Conservation (phyloP, 1,140 invertebrate species). For the Euwallacea similis region DNA sequence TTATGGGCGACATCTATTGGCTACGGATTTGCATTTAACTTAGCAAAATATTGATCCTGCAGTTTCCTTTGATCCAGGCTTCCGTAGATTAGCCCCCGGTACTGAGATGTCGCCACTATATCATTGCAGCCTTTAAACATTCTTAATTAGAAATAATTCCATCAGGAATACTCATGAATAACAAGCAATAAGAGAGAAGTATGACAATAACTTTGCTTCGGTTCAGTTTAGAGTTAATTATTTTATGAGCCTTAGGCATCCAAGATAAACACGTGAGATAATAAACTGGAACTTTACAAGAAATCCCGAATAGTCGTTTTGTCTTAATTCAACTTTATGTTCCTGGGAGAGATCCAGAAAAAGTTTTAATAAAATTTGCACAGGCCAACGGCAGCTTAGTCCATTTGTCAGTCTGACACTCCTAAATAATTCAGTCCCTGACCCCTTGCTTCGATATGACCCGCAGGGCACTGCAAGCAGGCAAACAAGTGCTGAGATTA, state of each 20-base stretch:
- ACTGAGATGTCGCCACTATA: no score
- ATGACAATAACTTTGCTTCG: not conserved
- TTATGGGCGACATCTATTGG: no score
- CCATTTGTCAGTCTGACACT: slow-evolving; percentile 25
- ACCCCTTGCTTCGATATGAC: not conserved
- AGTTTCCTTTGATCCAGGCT: no score
- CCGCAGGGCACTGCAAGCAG: no score
- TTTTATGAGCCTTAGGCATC: not conserved
- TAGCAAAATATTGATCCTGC: no score
- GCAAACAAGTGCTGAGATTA: no score
- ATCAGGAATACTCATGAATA: not conserved
- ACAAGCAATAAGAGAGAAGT: not conserved
- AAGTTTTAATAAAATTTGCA: slow-evolving; percentile 30
- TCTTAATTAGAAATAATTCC: not conserved
- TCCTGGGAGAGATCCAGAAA: slow-evolving; percentile 13
- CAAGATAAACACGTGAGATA: not conserved
- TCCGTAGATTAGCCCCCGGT: no score
- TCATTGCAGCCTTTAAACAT: no score
- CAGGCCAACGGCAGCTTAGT: slow-evolving; percentile 16
- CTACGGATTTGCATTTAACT: no score
- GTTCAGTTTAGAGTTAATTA: not conserved
- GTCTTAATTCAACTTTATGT: slow-evolving; percentile 31
- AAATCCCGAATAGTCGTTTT: slow-evolving; percentile 5
- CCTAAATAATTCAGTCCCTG: slow-evolving; percentile 26
- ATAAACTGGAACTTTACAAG: slow-evolving; percentile 18